phyloP scores from a whole-genome alignment of 2,113 vertebrate species.

The Artemisiospiza belli region DNA sequence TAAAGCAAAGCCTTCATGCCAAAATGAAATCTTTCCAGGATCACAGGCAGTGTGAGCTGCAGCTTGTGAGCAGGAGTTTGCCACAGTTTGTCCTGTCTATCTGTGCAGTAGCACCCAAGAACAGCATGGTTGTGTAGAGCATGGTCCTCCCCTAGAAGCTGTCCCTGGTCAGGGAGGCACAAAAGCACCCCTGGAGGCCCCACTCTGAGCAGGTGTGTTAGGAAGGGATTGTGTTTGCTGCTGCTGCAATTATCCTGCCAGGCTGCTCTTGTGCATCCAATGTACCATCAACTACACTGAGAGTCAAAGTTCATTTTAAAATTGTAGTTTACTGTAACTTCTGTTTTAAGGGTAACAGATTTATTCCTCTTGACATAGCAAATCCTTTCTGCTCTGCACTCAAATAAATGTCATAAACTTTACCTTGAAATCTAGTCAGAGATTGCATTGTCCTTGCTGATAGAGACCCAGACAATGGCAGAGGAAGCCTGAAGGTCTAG shows the following conservation, averaged over 20 bases:
- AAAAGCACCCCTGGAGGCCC: neutral
- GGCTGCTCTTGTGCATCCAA: neutral
- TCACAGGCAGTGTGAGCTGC: neutral
- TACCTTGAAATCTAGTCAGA: neutral
- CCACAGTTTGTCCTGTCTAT: neutral
- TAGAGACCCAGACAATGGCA: neutral
- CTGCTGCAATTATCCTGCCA: neutral
- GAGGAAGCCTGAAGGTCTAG: slow-evolving; percentile 7
- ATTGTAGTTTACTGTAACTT: neutral
- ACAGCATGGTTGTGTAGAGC: neutral
- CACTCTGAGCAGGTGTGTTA: neutral
- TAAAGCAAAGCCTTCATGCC: neutral
- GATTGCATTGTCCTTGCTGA: neutral
- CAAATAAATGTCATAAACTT: neutral
- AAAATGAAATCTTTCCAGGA: neutral
- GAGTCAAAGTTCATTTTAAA: neutral
- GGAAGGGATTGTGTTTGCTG: neutral
- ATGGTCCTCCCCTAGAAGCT: neutral
- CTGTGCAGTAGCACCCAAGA: neutral
- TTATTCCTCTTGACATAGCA: neutral
- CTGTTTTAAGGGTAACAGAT: neutral
- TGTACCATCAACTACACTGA: neutral
- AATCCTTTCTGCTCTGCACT: neutral
- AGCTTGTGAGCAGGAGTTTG: neutral
- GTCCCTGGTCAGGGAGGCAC: neutral